Evolutionary conservation across 2,113 vertebrate genomes (phyloP), one percentile per base, ranked within the genome.

Genomic region (Sander vitreus): DNA sequence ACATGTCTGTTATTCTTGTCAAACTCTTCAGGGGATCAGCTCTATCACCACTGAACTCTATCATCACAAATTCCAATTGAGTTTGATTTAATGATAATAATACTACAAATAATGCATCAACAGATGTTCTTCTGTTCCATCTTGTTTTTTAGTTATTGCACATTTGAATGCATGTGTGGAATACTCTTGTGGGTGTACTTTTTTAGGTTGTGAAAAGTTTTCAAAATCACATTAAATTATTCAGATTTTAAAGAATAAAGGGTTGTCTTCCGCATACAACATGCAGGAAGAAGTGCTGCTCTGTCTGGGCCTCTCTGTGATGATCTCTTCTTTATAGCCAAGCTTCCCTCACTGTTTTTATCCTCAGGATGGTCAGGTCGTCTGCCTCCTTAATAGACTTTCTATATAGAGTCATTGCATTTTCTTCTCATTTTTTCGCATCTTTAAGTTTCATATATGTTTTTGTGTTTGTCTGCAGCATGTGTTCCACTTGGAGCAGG

Each of bases 401-500:
- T 60, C 6, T 67, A 14, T n/a, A 21, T 6, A 2, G 6, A 53
- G 53, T 21, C 1, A 36, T 19, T 23, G 3, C 5, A 6, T 0
- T 12, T 16, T 1, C 67, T 10, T 4, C 6, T 27, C 3, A 11
- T 3, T 53, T 69, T 81, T 55, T 60, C 7, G 63, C 2, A 5
- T 27, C 12, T 48, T 45, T 10, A 70, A 16, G 2, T 57, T 30
- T 27, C 10, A 3, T 45, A 2, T 62, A 12, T 30, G 30, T 55
- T 68, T 55, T n/a, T 80, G 14, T 73, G 63, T 75, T 83, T 16
- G 6, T 58, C 21, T 58, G 33, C 88, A 96, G 96, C 95, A 96
- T 6, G 95, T 96, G 19, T 96, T 96, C 90, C 95, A 95, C 84
- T 53, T 96, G 92, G 94, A 96, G 91, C 96, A 96, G 91, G 96